A percentile compares a stretch with the other conserved stretches of the same genome.
Conservation (phyloP, 2,888 invertebrate species). For the Sarcophaga caerulescens region DNA sequence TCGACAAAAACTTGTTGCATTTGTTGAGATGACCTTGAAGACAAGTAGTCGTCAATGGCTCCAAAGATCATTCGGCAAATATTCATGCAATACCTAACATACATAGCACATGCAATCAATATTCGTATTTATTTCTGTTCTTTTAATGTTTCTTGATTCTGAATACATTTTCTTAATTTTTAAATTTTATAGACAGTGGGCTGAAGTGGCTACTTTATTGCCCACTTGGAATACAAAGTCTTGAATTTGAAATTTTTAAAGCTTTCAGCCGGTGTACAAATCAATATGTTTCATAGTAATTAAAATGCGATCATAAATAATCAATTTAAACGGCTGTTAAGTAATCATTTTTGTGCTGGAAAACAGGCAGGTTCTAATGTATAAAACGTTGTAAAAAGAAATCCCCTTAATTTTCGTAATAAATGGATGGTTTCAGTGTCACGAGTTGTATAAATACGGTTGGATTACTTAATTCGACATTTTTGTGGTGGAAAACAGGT, state of each 20-base stretch:
- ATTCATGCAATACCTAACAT: conserved; percentile 2
- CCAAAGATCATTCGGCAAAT: conserved; percentile 32
- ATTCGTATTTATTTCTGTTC: conserved; percentile 19
- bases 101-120: background rate
- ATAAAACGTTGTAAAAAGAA: too few relatives aligned
- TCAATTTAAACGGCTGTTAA: background rate
- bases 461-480: too few relatives aligned
- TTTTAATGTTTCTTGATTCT: background rate
- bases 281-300: background rate
- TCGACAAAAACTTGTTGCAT: conserved; percentile 54
- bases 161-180: too few relatives aligned
- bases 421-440: too few relatives aligned
- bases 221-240: background rate
- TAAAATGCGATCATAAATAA: background rate
- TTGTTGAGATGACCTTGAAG: conserved; percentile 58
- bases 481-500: background rate
- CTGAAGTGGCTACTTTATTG: background rate
- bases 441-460: too few relatives aligned
- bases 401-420: too few relatives aligned
- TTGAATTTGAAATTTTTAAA: background rate
- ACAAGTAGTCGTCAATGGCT: conserved; percentile 46
- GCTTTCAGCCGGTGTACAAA: background rate
- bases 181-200: conserved; percentile 37
- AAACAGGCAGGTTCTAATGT: background rate
- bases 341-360: background rate